phyloP scores from a whole-genome alignment of 2,888 invertebrate genomes.

The Cecidostiba fungosa region DNA sequence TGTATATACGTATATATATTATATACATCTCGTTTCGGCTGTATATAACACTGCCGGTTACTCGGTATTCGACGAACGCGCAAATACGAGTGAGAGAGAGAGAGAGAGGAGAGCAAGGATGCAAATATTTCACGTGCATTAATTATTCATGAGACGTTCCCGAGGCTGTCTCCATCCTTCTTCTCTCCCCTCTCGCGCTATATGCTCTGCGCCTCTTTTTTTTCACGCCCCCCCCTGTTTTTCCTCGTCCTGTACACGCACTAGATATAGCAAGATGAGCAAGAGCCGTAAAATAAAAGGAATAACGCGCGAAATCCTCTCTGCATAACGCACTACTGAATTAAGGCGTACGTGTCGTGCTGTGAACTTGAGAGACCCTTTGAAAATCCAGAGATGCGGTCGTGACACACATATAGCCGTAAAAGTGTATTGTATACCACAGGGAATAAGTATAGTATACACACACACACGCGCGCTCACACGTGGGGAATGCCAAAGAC shows the following conservation, averaged over 20 bases:
- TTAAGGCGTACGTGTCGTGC: neutral
- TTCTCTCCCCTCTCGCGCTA: conserved; percentile 20
- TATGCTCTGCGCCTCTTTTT: neutral
- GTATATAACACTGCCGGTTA: conserved; percentile 22
- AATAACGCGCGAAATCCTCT: neutral
- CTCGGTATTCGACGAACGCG: conserved; percentile 62
- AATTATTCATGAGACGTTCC: conserved; percentile 67
- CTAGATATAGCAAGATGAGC: neutral
- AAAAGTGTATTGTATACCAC: neutral
- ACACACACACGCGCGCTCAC: neutral
- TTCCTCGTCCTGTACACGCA: neutral
- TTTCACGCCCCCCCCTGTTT: conserved; percentile 4
- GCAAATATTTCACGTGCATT: conserved; percentile 65
- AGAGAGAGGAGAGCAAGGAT: conserved; percentile 44
- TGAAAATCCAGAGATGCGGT: neutral
- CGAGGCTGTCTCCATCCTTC: conserved; percentile 48
- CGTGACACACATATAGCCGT: neutral
- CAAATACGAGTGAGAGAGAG: conserved; percentile 38
- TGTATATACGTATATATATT: neutral
- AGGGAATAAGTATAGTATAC: neutral
- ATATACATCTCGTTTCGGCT: neutral
- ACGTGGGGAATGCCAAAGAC: neutral
- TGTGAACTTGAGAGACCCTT: neutral
- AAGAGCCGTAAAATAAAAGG: neutral
- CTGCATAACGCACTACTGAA: neutral